phyloP scores from a whole-genome alignment of 2,888 invertebrate genomes.

The Cantharis rustica region DNA sequence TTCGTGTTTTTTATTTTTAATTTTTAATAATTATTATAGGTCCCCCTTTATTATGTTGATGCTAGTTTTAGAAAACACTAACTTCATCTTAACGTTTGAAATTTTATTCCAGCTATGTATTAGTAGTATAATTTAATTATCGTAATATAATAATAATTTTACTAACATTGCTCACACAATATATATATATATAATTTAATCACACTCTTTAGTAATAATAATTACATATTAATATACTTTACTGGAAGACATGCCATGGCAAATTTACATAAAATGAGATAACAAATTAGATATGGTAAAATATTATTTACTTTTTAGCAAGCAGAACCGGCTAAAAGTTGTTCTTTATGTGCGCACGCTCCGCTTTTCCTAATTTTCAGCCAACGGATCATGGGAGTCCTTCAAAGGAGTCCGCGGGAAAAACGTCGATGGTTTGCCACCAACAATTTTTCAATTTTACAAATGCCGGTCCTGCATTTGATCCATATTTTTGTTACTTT shows the following conservation, averaged over 20 bases:
- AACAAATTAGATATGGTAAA: background rate
- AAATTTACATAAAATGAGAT: constrained; percentile 33
- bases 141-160: constrained; percentile 17
- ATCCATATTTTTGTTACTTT: background rate
- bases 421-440: background rate
- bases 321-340: background rate
- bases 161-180: constrained; percentile 23
- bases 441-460: background rate
- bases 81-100: constrained; percentile 8
- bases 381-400: no score
- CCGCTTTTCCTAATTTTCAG: background rate
- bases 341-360: background rate
- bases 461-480: background rate
- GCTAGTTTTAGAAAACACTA: background rate
- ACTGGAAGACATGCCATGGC: constrained; percentile 56
- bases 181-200: constrained; percentile 22
- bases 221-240: constrained; percentile 39
- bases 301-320: background rate
- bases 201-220: constrained; percentile 24
- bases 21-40: no score
- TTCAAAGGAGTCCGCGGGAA: no score
- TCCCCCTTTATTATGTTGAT: no score
- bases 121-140: constrained; percentile 3
- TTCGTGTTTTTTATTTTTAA: no score
- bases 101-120: constrained; percentile 11